These are phyloP conservation scores for Drosophila sturtevanti DNA, from an alignment of 1,140 invertebrate species.

Conservation along the genomic window DNA sequence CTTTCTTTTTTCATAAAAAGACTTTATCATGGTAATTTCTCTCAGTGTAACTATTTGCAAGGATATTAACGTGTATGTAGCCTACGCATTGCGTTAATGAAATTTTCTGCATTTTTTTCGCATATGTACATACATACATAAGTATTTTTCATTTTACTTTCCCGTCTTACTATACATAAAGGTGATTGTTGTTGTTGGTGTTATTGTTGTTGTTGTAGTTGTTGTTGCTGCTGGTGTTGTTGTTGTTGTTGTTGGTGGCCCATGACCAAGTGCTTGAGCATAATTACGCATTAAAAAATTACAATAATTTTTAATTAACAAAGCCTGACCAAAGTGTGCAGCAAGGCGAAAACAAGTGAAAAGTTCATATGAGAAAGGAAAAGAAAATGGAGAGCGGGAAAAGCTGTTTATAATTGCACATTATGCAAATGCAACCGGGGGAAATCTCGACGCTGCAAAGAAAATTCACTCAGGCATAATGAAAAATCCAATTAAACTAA, in stretches of 20 bases:
- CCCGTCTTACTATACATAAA: slow-evolving; percentile 62
- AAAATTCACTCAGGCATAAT: slow-evolving; percentile 14
- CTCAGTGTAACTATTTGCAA: slow-evolving; percentile 25
- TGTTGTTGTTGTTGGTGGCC: not conserved
- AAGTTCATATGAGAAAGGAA: slow-evolving; percentile 2
- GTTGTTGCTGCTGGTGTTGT: slow-evolving; percentile 1
- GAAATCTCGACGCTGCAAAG: slow-evolving; percentile 20
- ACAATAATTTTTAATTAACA: slow-evolving; percentile 81
- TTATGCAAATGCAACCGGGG: slow-evolving; percentile 64
- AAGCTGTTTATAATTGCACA: slow-evolving; percentile 64
- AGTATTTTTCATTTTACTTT: slow-evolving; percentile 5
- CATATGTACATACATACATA: not conserved
- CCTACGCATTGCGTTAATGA: slow-evolving; percentile 44
- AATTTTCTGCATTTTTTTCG: slow-evolving; percentile 37
- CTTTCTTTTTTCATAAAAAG: too few species aligned
- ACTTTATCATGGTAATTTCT: too few species aligned
- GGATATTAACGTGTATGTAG: slow-evolving; percentile 1
- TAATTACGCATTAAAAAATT: slow-evolving; percentile 69
- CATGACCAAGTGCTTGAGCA: slow-evolving; percentile 50
- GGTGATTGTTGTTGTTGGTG: not conserved
- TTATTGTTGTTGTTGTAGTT: not conserved
- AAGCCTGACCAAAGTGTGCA: slow-evolving; percentile 29
- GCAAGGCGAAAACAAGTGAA: slow-evolving; percentile 44
- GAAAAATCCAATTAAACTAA: slow-evolving; percentile 65
- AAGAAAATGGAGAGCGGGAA: slow-evolving; percentile 7